Conservation (phyloP, 2,888 invertebrate species). For the Limenitis camilla region DNA sequence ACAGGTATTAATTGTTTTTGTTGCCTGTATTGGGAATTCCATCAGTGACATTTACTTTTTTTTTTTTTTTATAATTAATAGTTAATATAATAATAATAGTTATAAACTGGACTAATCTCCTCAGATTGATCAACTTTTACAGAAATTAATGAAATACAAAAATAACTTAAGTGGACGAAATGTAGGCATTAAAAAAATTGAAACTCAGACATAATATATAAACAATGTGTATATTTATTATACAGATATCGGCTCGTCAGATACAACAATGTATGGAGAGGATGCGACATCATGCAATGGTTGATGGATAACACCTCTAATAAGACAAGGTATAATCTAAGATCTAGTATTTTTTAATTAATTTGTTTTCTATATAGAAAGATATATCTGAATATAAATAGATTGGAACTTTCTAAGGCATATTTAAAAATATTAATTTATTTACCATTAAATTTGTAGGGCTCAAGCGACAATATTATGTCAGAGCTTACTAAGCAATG, state of each 20-base stretch:
- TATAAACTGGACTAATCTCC: too few species aligned
- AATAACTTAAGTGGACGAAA: neutral
- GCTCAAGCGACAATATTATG: constrained; percentile 85
- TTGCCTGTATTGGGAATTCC: neutral
- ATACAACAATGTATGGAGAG: constrained; percentile 84
- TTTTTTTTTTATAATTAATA: too few species aligned
- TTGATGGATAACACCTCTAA: constrained; percentile 84
- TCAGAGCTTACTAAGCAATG: constrained; percentile 84
- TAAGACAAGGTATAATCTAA: constrained; percentile 76
- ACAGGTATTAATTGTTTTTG: constrained; percentile 42
- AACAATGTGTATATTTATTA: neutral
- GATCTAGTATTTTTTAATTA: neutral
- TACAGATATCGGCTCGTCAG: constrained; percentile 80
- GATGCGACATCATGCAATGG: constrained; percentile 89
- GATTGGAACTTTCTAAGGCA: too few species aligned
- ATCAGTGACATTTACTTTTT: too few species aligned
- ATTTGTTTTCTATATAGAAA: neutral
- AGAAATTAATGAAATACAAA: too few species aligned
- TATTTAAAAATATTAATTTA: neutral
- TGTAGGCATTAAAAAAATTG: neutral
- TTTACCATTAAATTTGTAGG: constrained; percentile 44
- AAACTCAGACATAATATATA: neutral
- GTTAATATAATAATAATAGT: too few species aligned
- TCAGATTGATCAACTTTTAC: too few species aligned
- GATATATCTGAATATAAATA: too few species aligned